Percentiles rank a stretch among this genome's conserved stretches.
These are phyloP conservation scores for Hemibagrus wyckioides DNA, from an alignment of 2,113 vertebrate species.

Conservation along the genomic window DNA sequence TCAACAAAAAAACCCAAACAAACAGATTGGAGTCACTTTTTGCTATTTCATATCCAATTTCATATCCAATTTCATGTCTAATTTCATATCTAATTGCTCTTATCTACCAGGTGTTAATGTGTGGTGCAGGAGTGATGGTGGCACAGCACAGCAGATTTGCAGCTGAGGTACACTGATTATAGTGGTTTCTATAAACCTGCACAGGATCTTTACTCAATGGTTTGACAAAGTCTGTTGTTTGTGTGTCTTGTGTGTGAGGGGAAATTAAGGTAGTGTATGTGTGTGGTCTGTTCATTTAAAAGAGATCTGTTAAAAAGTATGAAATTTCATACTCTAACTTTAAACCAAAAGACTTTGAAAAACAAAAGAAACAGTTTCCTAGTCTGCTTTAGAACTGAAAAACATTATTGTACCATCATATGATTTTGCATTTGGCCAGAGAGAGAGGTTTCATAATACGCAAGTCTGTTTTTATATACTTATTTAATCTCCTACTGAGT, in stretches of 20 bases:
- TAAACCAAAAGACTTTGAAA: conserved; percentile 17
- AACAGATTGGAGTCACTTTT: neutral
- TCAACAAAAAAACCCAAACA: too few species aligned
- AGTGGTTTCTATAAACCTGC: conserved; percentile 30
- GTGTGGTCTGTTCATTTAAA: conserved; percentile 10
- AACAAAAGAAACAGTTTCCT: conserved; percentile 33
- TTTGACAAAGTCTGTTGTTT: conserved; percentile 44
- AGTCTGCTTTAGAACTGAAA: conserved; percentile 35
- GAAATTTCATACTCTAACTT: conserved; percentile 27
- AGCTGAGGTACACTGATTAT: conserved; percentile 8
- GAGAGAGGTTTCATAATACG: conserved; percentile 15
- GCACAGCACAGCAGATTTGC: conserved; percentile 14
- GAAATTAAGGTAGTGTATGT: conserved; percentile 37
- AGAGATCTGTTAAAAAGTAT: conserved; percentile 17
- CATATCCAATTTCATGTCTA: neutral
- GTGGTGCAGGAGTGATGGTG: neutral
- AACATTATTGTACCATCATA: conserved; percentile 41
- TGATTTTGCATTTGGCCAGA: conserved; percentile 33
- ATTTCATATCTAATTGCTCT: neutral
- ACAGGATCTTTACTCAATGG: conserved; percentile 21
- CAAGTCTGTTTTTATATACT: neutral
- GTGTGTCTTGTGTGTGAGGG: conserved; percentile 22
- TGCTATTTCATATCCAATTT: neutral
- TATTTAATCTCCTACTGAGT: neutral
- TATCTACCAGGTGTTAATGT: neutral